Evolutionary conservation across 2,113 vertebrate genomes (phyloP), one percentile per base, ranked within the genome.

Genomic region (Otocyon megalotis): DNA sequence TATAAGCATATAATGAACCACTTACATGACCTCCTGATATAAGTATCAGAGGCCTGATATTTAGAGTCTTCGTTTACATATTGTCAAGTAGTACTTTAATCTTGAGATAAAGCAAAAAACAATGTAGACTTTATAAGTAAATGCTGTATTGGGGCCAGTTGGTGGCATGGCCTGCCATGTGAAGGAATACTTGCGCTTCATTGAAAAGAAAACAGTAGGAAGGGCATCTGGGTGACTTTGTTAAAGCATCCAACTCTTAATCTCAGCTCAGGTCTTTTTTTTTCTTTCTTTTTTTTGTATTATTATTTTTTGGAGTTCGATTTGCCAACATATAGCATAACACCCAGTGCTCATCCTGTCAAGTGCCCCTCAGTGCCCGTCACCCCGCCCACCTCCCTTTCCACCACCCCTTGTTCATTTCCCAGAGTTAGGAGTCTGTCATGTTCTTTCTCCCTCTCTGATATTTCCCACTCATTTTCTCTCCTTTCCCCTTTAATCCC

Each of bases 31-130:
- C 35, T 96, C 71, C n/a, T 92, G 14, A 60, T 86, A 54, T 26
- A 62, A 50, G 35, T 90, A 95, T 32, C 35, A 90, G n/a, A 97
- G 32, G 67, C 0, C 50, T 92, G 26, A n/a, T 79, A 82, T 53
- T 80, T 91, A 76, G 48, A 80, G 19, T 82, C 48, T 71, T 96
- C 26, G 84, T 93, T 96, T 93, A 20, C n/a, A 87, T 58, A 54
- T 91, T 97, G 60, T 84, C 26, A 89, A 90, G 32, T 65, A 67
- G 4, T 76, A 43, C 37, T 96, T 95, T 90, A 93, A n/a, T 81
- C 82, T 85, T 92, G 54, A 94, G 3, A 65, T 83, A 43, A 93
- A 50, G 20, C 74, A n/a, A 90, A 93, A 95, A 85, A n/a, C 67
- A 63, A 60, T n/a, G 8, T 63, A 71, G 32, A 43, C 26, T 74